phyloP scores from a whole-genome alignment of 2,888 invertebrate species.

The Aphodius sticticus region DNA sequence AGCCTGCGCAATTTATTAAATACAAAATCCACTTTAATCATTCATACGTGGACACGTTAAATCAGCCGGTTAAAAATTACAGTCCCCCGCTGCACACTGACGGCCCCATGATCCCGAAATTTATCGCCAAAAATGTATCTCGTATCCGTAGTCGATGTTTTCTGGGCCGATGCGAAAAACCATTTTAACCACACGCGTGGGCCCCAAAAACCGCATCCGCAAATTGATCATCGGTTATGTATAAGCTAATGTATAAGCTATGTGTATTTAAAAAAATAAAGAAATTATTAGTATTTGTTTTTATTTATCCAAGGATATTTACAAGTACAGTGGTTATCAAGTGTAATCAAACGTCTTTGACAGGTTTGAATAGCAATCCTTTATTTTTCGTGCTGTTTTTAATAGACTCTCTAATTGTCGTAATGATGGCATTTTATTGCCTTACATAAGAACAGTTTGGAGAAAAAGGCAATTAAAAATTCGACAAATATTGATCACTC shows the following conservation, averaged over 20 bases:
- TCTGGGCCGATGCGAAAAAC: conserved; percentile 8
- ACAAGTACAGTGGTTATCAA: neutral
- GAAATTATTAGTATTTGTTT: too few species aligned
- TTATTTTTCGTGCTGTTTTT: too few species aligned
- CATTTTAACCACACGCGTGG: neutral
- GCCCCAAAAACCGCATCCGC: neutral
- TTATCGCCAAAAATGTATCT: conserved; percentile 23
- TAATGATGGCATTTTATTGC: too few species aligned
- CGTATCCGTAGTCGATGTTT: conserved; percentile 20
- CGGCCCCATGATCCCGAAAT: conserved; percentile 27
- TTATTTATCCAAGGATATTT: too few species aligned
- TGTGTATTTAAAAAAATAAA: too few species aligned
- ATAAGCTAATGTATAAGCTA: too few species aligned
- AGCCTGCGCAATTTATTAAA: conserved; percentile 30
- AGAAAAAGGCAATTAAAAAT: too few species aligned
- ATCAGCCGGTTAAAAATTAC: conserved; percentile 32
- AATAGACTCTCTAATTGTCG: too few species aligned
- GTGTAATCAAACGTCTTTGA: too few species aligned
- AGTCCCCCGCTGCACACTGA: neutral
- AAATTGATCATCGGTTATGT: neutral
- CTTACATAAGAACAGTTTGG: too few species aligned
- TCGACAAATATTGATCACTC: too few species aligned
- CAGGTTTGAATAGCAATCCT: too few species aligned
- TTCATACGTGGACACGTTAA: conserved; percentile 33
- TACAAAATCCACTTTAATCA: conserved; percentile 35